These are phyloP conservation scores for Eurypyga helias DNA, from an alignment of 2,113 vertebrate species.

Conservation along the genomic window DNA sequence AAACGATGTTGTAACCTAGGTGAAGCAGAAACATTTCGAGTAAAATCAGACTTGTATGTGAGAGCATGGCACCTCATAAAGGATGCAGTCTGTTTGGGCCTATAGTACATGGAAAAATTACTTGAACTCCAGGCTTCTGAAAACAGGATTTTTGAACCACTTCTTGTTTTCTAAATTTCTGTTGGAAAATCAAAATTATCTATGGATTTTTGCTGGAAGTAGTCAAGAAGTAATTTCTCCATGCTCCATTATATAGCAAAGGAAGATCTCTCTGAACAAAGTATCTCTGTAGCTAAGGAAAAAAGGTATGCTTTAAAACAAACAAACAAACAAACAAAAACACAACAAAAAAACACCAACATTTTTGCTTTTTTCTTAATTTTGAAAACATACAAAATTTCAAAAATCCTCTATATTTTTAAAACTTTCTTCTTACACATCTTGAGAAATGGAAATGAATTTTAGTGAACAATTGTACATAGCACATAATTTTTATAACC, in stretches of 20 bases:
- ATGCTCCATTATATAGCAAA: neutral
- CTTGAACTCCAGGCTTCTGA: neutral
- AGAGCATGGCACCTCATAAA: neutral
- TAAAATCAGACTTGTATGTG: neutral
- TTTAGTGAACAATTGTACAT: neutral
- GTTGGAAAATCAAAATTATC: neutral
- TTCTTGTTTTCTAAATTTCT: neutral
- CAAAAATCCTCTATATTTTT: neutral
- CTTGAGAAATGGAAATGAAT: neutral
- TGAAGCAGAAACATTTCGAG: neutral
- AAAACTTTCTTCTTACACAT: neutral
- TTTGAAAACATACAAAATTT: neutral
- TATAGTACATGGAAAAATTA: neutral
- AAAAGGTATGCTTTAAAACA: too few relatives aligned
- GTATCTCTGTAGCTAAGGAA: neutral
- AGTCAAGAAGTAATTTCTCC: neutral
- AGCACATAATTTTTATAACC: neutral
- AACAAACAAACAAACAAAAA: too few relatives aligned
- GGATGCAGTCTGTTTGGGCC: neutral
- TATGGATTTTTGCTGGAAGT: neutral
- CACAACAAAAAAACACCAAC: too few relatives aligned
- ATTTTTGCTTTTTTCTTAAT: neutral
- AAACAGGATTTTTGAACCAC: neutral
- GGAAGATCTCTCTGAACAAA: neutral
- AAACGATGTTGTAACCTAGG: neutral